These are phyloP conservation scores for Colaptes auratus DNA, from an alignment of 2,113 vertebrate genomes.

Conservation along the genomic window DNA sequence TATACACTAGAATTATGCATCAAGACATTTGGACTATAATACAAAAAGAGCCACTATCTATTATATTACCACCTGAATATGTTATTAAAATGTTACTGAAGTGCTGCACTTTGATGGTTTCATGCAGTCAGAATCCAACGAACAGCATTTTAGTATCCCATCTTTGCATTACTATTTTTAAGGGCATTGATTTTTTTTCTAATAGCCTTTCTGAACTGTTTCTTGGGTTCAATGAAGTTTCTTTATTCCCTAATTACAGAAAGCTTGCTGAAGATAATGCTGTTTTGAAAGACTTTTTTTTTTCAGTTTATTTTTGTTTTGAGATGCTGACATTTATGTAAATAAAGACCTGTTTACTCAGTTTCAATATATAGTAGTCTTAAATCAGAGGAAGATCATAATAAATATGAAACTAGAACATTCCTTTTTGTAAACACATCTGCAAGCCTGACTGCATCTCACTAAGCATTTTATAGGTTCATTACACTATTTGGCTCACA, in stretches of 20 bases:
- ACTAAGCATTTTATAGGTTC: slow-evolving; percentile 79
- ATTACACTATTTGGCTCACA: slow-evolving; percentile 77
- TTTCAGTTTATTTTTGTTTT: slow-evolving; percentile 43
- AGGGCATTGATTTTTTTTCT: slow-evolving; percentile 72
- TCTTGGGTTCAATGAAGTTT: slow-evolving; percentile 50
- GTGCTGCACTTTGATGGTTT: slow-evolving; percentile 73
- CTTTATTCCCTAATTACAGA: slow-evolving; percentile 69
- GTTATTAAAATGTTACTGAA: slow-evolving; percentile 72
- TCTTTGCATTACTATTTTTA: slow-evolving; percentile 69
- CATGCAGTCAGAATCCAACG: slow-evolving; percentile 52
- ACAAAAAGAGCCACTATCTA: slow-evolving; percentile 47
- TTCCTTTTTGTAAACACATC: slow-evolving; percentile 74
- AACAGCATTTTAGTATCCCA: slow-evolving; percentile 58
- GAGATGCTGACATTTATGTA: slow-evolving; percentile 61
- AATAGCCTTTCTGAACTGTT: slow-evolving; percentile 68
- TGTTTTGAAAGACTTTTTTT: slow-evolving; percentile 26
- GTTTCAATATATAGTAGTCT: slow-evolving; percentile 73
- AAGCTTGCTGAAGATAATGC: slow-evolving; percentile 43
- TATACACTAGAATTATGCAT: slow-evolving; percentile 53
- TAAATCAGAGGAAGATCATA: slow-evolving; percentile 75
- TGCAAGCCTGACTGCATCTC: slow-evolving; percentile 77
- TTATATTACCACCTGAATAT: slow-evolving; percentile 53
- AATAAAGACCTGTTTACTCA: slow-evolving; percentile 72
- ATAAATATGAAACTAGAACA: slow-evolving; percentile 74
- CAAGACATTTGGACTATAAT: slow-evolving; percentile 57